A percentile compares a stretch with the other conserved stretches of the same genome.
These are phyloP conservation scores for Pionites leucogaster DNA, from an alignment of 2,113 vertebrate species.

Conservation along the genomic window DNA sequence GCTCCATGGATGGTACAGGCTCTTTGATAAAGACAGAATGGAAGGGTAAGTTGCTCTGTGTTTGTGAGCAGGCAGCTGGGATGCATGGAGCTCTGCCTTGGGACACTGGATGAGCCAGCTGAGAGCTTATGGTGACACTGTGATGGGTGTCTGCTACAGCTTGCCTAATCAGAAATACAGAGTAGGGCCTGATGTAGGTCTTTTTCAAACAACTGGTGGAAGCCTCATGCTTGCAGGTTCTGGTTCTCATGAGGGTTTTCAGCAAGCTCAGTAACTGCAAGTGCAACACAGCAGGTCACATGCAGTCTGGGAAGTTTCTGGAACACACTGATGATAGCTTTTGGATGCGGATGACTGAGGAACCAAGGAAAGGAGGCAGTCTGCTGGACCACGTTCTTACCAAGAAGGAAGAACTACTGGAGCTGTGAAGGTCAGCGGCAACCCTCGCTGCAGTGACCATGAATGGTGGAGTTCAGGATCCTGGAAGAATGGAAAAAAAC, in stretches of 20 bases:
- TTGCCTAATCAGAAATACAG: not conserved
- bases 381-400: not conserved
- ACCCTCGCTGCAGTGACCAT: not conserved
- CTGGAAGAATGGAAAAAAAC: not conserved
- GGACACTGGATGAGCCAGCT: not conserved
- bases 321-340: not conserved
- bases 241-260: not conserved
- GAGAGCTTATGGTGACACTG: not conserved
- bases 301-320: not conserved
- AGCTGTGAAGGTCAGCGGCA: not conserved
- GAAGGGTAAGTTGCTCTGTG: not conserved
- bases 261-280: not conserved
- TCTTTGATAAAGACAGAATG: not conserved
- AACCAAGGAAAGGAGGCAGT: not conserved
- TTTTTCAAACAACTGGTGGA: not conserved
- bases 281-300: not conserved
- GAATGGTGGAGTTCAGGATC: not conserved
- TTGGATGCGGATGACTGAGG: not conserved
- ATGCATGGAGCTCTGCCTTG: not conserved
- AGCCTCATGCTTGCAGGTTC: not conserved
- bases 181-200: not conserved
- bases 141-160: not conserved
- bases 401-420: not conserved
- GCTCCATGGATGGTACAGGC: not conserved
- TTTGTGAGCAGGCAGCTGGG: not conserved